phyloP scores from a whole-genome alignment of 2,113 vertebrate species.

The Prochilodus magdalenae region DNA sequence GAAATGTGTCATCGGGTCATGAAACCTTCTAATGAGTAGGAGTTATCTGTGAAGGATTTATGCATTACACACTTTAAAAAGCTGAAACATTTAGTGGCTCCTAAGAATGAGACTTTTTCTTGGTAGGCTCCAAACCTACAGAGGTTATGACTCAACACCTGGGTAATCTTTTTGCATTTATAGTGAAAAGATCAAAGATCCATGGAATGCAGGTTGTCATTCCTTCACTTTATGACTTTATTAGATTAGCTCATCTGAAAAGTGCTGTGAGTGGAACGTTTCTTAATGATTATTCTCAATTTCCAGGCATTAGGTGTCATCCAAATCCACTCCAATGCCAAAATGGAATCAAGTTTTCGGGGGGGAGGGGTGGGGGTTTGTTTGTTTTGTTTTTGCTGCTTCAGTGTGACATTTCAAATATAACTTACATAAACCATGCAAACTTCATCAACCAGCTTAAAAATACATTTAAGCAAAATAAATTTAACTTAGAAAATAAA shows the following conservation, averaged over 20 bases:
- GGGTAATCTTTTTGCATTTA: conserved; percentile 58
- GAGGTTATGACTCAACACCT: conserved; percentile 60
- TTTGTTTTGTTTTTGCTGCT: neutral
- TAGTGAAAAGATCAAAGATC: conserved; percentile 60
- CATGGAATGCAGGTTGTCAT: conserved; percentile 55
- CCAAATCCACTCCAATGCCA: neutral
- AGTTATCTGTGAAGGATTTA: neutral
- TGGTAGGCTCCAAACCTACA: conserved; percentile 42
- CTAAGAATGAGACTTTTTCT: conserved; percentile 31
- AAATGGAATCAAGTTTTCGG: neutral
- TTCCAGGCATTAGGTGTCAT: neutral
- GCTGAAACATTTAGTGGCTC: conserved; percentile 31
- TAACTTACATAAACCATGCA: neutral
- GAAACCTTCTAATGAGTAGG: neutral
- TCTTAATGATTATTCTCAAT: conserved; percentile 30
- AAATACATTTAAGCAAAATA: neutral
- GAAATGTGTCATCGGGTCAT: neutral
- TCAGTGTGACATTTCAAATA: neutral
- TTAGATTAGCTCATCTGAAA: conserved; percentile 55
- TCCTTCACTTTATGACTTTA: conserved; percentile 54
- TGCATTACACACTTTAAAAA: neutral
- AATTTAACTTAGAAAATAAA: neutral
- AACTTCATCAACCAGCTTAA: neutral
- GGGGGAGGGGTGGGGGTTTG: too few relatives aligned
- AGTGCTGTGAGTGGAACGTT: conserved; percentile 10